Evolutionary conservation across 2,113 vertebrate genomes (phyloP), one percentile per base, ranked within the genome.

Genomic region (Oreochromis aureus): DNA sequence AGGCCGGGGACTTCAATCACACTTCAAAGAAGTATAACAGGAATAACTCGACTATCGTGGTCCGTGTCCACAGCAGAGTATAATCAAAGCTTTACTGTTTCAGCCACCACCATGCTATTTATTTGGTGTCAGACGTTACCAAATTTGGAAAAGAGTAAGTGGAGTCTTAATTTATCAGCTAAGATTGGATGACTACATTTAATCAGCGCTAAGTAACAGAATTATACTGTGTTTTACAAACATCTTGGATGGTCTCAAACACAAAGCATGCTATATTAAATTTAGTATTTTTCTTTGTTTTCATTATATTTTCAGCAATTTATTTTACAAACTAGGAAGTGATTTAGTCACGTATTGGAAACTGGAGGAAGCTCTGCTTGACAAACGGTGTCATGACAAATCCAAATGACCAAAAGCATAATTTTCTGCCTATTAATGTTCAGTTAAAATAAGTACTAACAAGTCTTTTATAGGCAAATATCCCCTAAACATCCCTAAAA

Each of bases 31-130:
- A 18, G 22, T 27, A 27, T 18, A 73, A 27, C 69, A 18, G 13
- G 0, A 44, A 46, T 24, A 46, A 10, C 41, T 73, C 1, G 1
- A 44, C 39, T 44, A 24, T 71, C 0, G 22, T 27, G 7, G 63
- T 69, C 63, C 11, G 0, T 22, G 34, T 41, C 34, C 63, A 69
- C 36, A 24, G 19, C 69, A 73, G 13, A 73, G 13, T 30, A 48
- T 76, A 76, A 76, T 30, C 41, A 46, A 48, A 46, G 15, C 41
- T 48, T 48, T 76, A 27, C 24, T 11, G 15, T 48, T 76, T 76
- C 0, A 18, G 69, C 6, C 41, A 30, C 41, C 41, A 30, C 5
- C 24, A 18, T 48, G 69, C 22, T 48, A 24, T 18, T 30, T 73
- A 46, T 71, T 44, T 48, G 71, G 71, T 30, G 44, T 30, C 3